Evolutionary conservation across 2,797 vertebrate species (phyloP).

Genomic region (Iguana delicatissima): DNA sequence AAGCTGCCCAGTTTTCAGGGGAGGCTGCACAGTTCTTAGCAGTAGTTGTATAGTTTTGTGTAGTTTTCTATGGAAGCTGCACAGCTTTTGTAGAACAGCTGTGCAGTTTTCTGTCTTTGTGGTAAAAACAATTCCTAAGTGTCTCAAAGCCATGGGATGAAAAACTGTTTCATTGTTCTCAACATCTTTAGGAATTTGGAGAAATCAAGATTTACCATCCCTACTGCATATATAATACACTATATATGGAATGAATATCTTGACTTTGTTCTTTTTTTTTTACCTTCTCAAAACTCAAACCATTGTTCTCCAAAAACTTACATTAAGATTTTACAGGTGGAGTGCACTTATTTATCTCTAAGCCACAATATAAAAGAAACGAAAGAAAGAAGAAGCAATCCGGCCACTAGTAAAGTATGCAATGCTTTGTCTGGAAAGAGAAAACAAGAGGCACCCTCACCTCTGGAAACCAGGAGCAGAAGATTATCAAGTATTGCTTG

Average conservation of each 20-base stretch:
- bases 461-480: constrained; percentile 8
- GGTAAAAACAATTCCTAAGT: too few species aligned
- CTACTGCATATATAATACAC: background rate
- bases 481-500: constrained; percentile 12
- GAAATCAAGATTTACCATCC: too few species aligned
- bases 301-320: background rate
- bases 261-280: constrained; percentile 4
- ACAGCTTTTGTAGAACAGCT: too few species aligned
- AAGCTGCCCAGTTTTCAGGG: too few species aligned
- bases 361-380: constrained; percentile 29
- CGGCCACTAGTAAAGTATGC: background rate
- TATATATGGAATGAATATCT: background rate
- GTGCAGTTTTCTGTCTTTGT: too few species aligned
- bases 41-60: too few species aligned
- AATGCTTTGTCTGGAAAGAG: constrained; percentile 1
- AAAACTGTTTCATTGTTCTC: too few species aligned
- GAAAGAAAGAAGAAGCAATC: constrained; percentile 29
- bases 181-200: too few species aligned
- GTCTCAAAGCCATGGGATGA: too few species aligned
- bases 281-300: background rate
- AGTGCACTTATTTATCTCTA: background rate
- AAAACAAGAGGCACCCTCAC: background rate
- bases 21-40: too few species aligned
- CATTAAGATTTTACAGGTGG: background rate
- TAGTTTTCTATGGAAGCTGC: too few species aligned